Conservation (phyloP, 2,888 invertebrate genomes). For the Prosapia bicincta region DNA sequence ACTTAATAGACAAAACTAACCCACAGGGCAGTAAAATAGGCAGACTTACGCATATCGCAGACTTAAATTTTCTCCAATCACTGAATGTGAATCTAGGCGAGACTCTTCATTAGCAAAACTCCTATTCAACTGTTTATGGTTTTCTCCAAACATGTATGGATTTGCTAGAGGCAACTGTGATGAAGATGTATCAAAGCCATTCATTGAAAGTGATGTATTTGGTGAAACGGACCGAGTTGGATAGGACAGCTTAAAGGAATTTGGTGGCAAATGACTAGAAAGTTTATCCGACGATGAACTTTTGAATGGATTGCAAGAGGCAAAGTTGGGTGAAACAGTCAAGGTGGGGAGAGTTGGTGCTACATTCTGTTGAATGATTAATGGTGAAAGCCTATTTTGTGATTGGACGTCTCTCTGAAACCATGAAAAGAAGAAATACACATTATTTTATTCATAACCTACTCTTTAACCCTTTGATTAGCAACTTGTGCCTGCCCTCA, state of each 20-base stretch:
- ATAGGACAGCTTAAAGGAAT: not conserved
- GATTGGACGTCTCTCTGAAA: not conserved
- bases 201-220: not conserved
- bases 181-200: not conserved
- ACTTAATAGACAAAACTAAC: too few species aligned
- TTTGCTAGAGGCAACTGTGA: not conserved
- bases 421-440: too few species aligned
- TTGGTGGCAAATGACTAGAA: not conserved
- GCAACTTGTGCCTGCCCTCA: too few species aligned
- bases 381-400: not conserved
- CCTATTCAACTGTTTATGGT: not conserved
- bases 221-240: not conserved
- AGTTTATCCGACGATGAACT: not conserved
- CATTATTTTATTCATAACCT: too few species aligned
- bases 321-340: not conserved
- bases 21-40: too few species aligned
- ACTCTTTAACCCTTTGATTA: too few species aligned
- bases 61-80: not conserved
- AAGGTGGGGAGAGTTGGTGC: not conserved
- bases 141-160: not conserved
- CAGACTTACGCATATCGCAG: not conserved
- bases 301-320: not conserved
- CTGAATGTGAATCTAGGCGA: not conserved
- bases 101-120: not conserved
- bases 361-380: not conserved